Base-by-base conservation (phyloP, 1,140 invertebrate species). In the Drosophila suzukii region DNA sequence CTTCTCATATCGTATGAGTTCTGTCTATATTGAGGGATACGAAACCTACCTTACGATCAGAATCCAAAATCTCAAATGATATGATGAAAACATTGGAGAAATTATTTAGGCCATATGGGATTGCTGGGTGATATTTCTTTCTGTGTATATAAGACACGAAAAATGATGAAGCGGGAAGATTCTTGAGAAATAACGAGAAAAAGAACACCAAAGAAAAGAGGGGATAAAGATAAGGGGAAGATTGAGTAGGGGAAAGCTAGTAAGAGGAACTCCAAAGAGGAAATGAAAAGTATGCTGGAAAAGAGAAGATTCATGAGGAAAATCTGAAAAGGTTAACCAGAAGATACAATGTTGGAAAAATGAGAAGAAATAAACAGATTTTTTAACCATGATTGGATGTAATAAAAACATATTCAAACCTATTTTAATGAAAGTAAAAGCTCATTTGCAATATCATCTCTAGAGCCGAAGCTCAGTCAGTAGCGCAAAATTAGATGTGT, bases 161-260 rank as follows among this genome's bases (percentile, higher is more conserved):
- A 55, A 60, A 60, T 38, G 32, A 60, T 60, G 49, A 55, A 49
- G 46, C 36, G 36, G 15, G 15, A 62, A 59, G 55, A 60, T 60
- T 59, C 54, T 10, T 60, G 41, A 55, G 20, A 63, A 60, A 60
- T 36, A 15, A 36, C 41, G 15, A 17, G 51, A 27, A 62, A 57
- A 56, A 30, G 38, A 27, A 62, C 43, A 62, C 24, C 49, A 41
- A 36, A 60, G n/a, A 63, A 60, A 32, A 17, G 20, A n/a, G 39
- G 61, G 17, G 39, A 54, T 24, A 39, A 15, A 34, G 49, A n/a
- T 32, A 27, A 32, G 32, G 32, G 32, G 51, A 20, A 13, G 15
- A 38, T 38, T 17, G 17, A 7, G 38, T 13, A n/a, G 34, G 12
- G 51, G 47, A 3, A 34, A 43, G 55, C 56, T 60, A 63, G 60